These are phyloP conservation scores for Eupleurogrammus muticus DNA, from an alignment of 2,797 vertebrate genomes.

Conservation along the genomic window DNA sequence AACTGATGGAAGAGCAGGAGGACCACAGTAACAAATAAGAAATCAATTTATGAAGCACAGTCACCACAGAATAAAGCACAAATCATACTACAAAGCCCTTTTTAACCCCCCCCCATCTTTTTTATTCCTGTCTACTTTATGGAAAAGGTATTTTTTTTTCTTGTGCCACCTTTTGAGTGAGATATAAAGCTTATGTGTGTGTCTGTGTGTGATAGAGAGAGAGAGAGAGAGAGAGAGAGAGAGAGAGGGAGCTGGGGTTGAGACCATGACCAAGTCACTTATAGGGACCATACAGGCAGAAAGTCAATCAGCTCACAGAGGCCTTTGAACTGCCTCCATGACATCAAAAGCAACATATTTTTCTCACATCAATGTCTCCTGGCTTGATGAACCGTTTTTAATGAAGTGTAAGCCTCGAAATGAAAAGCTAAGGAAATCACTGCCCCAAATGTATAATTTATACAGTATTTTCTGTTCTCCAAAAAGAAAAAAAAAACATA, in stretches of 20 bases:
- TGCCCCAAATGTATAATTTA: constrained; percentile 37
- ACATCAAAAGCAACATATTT: constrained; percentile 30
- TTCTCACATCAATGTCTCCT: constrained; percentile 2
- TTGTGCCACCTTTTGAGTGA: constrained; percentile 43
- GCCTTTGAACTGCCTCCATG: constrained; percentile 63
- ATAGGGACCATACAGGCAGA: constrained; percentile 76
- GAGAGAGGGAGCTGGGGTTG: constrained; percentile 32
- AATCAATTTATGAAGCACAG: constrained; percentile 48
- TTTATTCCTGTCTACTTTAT: constrained; percentile 26
- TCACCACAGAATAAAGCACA: constrained; percentile 68
- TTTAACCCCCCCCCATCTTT: constrained; percentile 23
- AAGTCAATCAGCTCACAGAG: constrained; percentile 62
- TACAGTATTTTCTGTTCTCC: constrained; percentile 1
- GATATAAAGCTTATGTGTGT: constrained; percentile 36
- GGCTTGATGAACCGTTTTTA: background rate
- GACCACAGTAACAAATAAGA: constrained; percentile 17
- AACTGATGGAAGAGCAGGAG: constrained; percentile 39
- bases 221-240: constrained; percentile 14
- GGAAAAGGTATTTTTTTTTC: constrained; percentile 58
- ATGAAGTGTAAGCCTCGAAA: constrained; percentile 28
- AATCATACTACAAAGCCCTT: constrained; percentile 38
- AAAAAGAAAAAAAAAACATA: constrained; percentile 10
- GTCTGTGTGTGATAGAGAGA: constrained; percentile 12
- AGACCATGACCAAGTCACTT: constrained; percentile 57
- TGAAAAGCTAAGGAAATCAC: constrained; percentile 29